These are phyloP conservation scores for Callospermophilus lateralis DNA, from an alignment of 2,113 vertebrate genomes.

Conservation along the genomic window DNA sequence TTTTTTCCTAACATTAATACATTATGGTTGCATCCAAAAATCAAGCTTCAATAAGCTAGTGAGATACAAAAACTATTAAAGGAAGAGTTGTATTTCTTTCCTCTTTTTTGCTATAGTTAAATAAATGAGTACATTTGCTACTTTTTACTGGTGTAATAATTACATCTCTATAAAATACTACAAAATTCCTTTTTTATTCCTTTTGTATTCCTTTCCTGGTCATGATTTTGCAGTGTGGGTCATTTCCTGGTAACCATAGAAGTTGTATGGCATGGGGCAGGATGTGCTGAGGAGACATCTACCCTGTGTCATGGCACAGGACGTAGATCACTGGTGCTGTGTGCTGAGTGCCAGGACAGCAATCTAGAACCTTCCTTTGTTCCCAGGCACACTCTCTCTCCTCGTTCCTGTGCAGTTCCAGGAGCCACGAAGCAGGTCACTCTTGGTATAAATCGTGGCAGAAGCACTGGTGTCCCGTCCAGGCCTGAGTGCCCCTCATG, in stretches of 20 bases:
- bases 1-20: background rate
- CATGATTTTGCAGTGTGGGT: background rate
- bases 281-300: background rate
- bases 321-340: rapidly evolving
- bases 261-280: background rate
- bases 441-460: rapidly evolving
- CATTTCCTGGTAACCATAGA: background rate
- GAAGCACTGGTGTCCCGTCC: background rate
- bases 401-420: rapidly evolving
- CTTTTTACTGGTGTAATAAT: background rate
- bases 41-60: background rate
- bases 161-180: background rate
- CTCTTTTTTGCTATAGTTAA: background rate
- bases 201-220: background rate
- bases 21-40: background rate
- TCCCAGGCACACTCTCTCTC: too few species aligned
- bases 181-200: too few species aligned
- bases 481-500: rapidly evolving
- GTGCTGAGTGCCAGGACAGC: rapidly evolving
- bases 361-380: background rate
- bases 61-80: background rate
- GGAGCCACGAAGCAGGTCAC: rapidly evolving
- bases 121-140: background rate
- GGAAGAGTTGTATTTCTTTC: background rate
- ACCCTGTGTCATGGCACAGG: rapidly evolving